These are phyloP conservation scores for Caenorhabditis wallacei DNA, from an alignment of 2,888 invertebrate species.

Conservation along the genomic window DNA sequence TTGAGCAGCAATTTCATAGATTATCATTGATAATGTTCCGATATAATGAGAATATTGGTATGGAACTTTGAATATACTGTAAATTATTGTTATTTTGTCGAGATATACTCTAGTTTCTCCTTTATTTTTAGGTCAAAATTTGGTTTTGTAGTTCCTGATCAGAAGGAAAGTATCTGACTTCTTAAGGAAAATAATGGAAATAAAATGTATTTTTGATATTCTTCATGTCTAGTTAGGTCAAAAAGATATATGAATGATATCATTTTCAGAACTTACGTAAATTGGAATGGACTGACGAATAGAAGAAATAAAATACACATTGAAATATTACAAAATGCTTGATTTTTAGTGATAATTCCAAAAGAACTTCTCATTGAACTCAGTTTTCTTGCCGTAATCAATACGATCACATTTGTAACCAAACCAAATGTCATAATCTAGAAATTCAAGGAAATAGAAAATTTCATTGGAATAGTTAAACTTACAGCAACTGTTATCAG, in stretches of 20 bases:
- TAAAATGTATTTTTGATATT: not conserved
- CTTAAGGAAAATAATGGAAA: not conserved
- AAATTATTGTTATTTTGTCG: not conserved
- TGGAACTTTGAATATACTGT: constrained; percentile 1
- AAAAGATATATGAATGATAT: not conserved
- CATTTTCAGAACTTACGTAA: constrained; percentile 12
- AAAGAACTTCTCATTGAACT: constrained; percentile 36
- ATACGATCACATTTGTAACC: constrained; percentile 11
- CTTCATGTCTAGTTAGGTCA: not conserved
- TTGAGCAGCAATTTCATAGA: constrained; percentile 33
- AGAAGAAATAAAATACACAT: constrained; percentile 24
- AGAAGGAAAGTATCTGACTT: not conserved
- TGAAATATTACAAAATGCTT: constrained; percentile 26
- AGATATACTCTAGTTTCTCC: not conserved
- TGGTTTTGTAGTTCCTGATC: constrained; percentile 19
- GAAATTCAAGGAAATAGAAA: not conserved
- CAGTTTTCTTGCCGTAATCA: constrained; percentile 20
- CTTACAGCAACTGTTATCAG: constrained; percentile 22
- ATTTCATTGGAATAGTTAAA: not conserved
- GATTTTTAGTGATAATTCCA: constrained; percentile 27
- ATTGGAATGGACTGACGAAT: constrained; percentile 18
- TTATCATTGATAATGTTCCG: constrained; percentile 26
- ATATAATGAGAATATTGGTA: constrained; percentile 8
- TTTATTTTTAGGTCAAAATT: no score
- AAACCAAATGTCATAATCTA: constrained; percentile 23